These are phyloP conservation scores for Quiscalus mexicanus DNA, from an alignment of 2,113 vertebrate genomes.

Conservation along the genomic window DNA sequence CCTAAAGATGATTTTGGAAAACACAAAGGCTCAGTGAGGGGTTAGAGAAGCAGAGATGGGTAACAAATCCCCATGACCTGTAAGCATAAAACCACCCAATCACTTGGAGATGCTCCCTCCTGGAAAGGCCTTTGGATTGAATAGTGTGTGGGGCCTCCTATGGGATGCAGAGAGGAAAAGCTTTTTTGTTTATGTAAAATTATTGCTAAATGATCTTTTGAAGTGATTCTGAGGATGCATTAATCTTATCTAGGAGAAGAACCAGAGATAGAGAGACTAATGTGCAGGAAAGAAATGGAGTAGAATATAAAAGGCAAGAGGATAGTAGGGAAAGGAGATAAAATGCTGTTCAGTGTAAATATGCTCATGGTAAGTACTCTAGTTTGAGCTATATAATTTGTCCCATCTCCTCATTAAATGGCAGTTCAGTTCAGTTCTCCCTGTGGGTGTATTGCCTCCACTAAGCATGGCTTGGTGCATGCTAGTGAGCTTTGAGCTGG, in stretches of 20 bases:
- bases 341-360: background rate
- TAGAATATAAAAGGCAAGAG: background rate
- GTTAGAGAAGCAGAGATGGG: background rate
- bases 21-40: background rate
- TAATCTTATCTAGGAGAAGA: background rate
- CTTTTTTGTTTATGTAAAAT: background rate
- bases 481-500: background rate
- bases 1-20: background rate
- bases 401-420: background rate
- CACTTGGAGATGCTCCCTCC: background rate
- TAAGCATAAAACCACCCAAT: background rate
- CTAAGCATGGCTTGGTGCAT: background rate
- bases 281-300: fast-evolving
- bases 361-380: background rate
- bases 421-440: background rate
- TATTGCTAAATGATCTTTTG: background rate
- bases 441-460: background rate
- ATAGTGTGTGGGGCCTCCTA: fast-evolving
- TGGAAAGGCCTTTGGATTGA: background rate
- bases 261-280: background rate
- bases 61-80: background rate
- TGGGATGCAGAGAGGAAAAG: background rate
- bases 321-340: background rate
- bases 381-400: background rate
- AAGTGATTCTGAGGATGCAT: background rate